These are phyloP conservation scores for Conger conger DNA, from an alignment of 2,113 vertebrate species.

Conservation along the genomic window DNA sequence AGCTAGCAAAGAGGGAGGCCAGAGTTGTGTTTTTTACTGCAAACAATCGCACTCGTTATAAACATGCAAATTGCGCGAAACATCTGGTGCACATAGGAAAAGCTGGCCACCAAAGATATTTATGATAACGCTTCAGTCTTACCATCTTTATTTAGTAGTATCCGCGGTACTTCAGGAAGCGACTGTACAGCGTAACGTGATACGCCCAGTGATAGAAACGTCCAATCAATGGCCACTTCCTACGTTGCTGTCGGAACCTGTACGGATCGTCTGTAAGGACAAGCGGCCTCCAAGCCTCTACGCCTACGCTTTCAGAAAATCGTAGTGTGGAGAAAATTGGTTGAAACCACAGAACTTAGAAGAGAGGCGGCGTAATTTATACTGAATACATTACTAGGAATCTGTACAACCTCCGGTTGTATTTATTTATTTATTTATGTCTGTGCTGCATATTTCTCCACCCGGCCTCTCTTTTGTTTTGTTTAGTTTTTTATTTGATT, in stretches of 20 bases:
- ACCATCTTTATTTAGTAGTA: conserved; percentile 67
- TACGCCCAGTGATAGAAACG: conserved; percentile 26
- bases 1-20: background rate
- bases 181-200: conserved; percentile 36
- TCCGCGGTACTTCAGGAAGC: conserved; percentile 57
- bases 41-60: background rate
- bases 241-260: background rate
- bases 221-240: conserved; percentile 14
- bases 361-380: too few relatives aligned
- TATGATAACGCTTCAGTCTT: conserved; percentile 55
- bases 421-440: too few relatives aligned
- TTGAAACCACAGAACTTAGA: too few relatives aligned
- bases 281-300: background rate
- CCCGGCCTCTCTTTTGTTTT: too few relatives aligned
- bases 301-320: background rate
- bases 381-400: too few relatives aligned
- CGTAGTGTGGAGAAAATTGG: background rate
- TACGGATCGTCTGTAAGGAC: conserved; percentile 15
- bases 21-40: background rate
- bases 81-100: background rate
- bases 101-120: conserved; percentile 2
- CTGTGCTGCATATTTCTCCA: too few relatives aligned
- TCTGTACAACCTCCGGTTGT: too few relatives aligned
- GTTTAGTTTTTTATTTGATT: too few relatives aligned
- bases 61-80: background rate